Base-by-base conservation (phyloP, 2,113 vertebrate genomes). In the Leptosomus discolor region DNA sequence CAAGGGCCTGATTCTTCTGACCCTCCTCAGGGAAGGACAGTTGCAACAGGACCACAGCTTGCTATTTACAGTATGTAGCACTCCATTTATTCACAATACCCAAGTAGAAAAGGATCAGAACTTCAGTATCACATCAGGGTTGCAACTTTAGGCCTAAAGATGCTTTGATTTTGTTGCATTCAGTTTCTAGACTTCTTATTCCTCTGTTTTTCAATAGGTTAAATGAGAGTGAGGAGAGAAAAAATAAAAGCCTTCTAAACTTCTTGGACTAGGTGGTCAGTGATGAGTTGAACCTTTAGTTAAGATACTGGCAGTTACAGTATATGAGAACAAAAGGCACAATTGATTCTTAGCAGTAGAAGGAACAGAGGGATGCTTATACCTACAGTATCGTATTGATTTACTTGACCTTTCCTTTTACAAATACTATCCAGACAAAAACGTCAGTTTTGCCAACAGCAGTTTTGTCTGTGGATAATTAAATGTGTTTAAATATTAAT, bases 271-370 rank as follows among this genome's bases (percentile, higher is more conserved):
- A 51, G 32, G 29, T 43, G 12, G 18, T 32, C 12, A 20, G 22
- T 27, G 39, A 71, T 50, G 68, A 85, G 22, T 15, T 75, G 32
- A 92, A 63, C 11, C 29, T 78, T 75, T 64, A 56, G 11, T 87
- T 94, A 95, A 97, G 88, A 87, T 74, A 91, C 30, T 77, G 60
- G 71, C 77, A 94, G 57, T 89, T 96, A 83, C 34, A 86, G 73
- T 15, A 57, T 6, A 14, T 11, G 11, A 85, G 29, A 90, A 83
- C 34, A 87, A 93, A 93, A 95, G 75, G 69, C 39, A 78, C 36
- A 11, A 24, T 34, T 29, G 45, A 50, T 90, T 97, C 97, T 96
- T 92, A 63, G 76, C 61, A 96, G 77, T 63, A 97, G 60, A 96
- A 97, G 70, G 85, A 98, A 95, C 32, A 76, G 37, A 65, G 23